These are phyloP conservation scores for Melangyna quadrimaculata DNA, from an alignment of 2,888 invertebrate species.

Conservation along the genomic window DNA sequence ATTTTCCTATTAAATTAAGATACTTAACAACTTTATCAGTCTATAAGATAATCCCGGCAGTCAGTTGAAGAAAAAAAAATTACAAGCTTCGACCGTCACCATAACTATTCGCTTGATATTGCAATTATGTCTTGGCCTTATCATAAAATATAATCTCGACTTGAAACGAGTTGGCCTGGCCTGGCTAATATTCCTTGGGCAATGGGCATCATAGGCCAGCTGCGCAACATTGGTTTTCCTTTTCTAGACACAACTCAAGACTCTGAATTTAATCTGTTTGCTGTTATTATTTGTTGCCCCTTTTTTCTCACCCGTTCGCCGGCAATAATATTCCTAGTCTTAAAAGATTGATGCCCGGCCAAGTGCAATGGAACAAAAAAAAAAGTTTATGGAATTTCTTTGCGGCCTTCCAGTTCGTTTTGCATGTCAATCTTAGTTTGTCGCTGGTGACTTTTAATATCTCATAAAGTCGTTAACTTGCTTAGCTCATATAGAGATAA, in stretches of 20 bases:
- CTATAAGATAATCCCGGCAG: conserved; percentile 50
- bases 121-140: conserved; percentile 62
- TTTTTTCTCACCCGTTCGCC: not conserved
- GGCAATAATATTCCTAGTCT: conserved; percentile 1
- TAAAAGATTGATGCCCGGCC: conserved; percentile 40
- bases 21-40: conserved; percentile 64
- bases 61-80: not conserved
- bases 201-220: conserved; percentile 51
- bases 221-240: conserved; percentile 22
- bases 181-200: conserved; percentile 43
- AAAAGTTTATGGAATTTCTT: conserved; percentile 29
- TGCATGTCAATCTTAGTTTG: conserved; percentile 57
- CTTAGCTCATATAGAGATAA: not conserved
- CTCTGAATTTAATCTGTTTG: conserved; percentile 38
- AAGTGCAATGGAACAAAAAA: conserved; percentile 62
- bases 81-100: conserved; percentile 36
- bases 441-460: conserved; percentile 61
- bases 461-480: conserved; percentile 37
- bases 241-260: conserved; percentile 1
- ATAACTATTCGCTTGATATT: conserved; percentile 48
- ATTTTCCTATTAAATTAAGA: conserved; percentile 54
- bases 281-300: not conserved
- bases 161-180: conserved; percentile 66
- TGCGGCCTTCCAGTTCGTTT: conserved; percentile 35
- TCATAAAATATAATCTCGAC: conserved; percentile 67